Percentiles rank a stretch among this genome's conserved stretches.
phyloP scores from a whole-genome alignment of 2,888 invertebrate genomes.

The Pherbina coryleti region DNA sequence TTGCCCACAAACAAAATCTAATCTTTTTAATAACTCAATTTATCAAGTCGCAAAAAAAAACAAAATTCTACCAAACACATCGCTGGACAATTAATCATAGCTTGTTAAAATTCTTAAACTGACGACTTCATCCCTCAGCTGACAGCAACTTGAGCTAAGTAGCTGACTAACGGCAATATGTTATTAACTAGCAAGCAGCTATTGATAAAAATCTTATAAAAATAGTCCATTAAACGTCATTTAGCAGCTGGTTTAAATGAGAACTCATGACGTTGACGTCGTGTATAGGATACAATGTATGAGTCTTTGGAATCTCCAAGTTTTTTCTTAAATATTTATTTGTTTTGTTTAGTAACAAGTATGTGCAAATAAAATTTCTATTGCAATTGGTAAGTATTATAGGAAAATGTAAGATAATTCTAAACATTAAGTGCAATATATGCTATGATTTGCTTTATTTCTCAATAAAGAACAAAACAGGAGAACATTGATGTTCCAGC shows the following conservation, averaged over 20 bases:
- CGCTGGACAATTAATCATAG: slow-evolving; percentile 21
- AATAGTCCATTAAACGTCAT: background rate
- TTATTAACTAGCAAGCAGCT: too few relatives aligned
- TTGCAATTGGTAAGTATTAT: too few relatives aligned
- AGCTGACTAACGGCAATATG: slow-evolving; percentile 10
- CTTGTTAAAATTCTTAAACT: background rate
- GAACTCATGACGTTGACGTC: background rate
- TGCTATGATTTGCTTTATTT: too few relatives aligned
- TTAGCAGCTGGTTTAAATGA: background rate
- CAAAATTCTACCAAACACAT: too few relatives aligned
- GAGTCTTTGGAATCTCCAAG: slow-evolving; percentile 12
- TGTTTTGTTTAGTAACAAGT: background rate
- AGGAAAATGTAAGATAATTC: too few relatives aligned
- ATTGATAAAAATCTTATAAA: too few relatives aligned
- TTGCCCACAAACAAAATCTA: background rate
- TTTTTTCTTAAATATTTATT: background rate
- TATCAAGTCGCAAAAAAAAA: background rate
- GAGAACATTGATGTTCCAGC: too few relatives aligned
- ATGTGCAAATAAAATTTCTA: too few relatives aligned
- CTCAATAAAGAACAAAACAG: too few relatives aligned
- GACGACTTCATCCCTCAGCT: background rate
- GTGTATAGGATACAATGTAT: background rate
- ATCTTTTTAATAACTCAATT: background rate
- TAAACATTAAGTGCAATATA: too few relatives aligned
- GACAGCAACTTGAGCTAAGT: background rate